These are phyloP conservation scores for Episyrphus balteatus DNA, from an alignment of 1,140 invertebrate genomes.

Conservation along the genomic window DNA sequence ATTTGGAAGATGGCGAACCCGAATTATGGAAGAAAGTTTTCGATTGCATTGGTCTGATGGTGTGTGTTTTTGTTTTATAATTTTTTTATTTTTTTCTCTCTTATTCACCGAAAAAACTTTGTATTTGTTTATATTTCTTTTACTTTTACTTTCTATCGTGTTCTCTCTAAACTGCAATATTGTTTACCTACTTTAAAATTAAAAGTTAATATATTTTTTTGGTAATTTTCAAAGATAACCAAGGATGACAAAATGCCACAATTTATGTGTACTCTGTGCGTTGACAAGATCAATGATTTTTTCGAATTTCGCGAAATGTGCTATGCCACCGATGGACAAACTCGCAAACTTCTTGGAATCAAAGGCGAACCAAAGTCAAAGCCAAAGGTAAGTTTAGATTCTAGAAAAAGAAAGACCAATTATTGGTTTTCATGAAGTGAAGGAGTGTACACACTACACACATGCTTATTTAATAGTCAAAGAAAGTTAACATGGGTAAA, in stretches of 20 bases:
- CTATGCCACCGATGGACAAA: slow-evolving; percentile 40
- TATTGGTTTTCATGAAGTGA: too few relatives aligned
- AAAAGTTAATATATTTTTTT: not conserved
- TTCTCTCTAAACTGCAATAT: not conserved
- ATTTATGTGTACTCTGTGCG: slow-evolving; percentile 44
- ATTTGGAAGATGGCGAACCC: slow-evolving; percentile 18
- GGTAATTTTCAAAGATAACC: slow-evolving; percentile 39
- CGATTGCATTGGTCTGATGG: slow-evolving; percentile 24
- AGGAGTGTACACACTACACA: too few relatives aligned
- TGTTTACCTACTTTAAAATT: not conserved
- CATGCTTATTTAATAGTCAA: too few relatives aligned
- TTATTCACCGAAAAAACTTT: not conserved
- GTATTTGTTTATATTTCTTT: not conserved
- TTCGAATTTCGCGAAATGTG: slow-evolving; percentile 46
- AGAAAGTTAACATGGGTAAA: too few relatives aligned
- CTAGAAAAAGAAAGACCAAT: too few relatives aligned
- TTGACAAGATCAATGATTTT: slow-evolving; percentile 50
- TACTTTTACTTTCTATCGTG: too few relatives aligned
- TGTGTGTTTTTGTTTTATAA: slow-evolving; percentile 7
- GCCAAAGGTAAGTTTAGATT: slow-evolving; percentile 8
- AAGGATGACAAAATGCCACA: slow-evolving; percentile 47
- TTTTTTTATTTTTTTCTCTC: not conserved
- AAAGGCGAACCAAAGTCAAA: slow-evolving; percentile 14
- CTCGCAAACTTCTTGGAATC: slow-evolving; percentile 39
- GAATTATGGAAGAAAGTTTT: slow-evolving; percentile 23